Base-by-base conservation (phyloP, 92 coral and sea anemone species). In the Chrysogorgia sp. region DNA sequence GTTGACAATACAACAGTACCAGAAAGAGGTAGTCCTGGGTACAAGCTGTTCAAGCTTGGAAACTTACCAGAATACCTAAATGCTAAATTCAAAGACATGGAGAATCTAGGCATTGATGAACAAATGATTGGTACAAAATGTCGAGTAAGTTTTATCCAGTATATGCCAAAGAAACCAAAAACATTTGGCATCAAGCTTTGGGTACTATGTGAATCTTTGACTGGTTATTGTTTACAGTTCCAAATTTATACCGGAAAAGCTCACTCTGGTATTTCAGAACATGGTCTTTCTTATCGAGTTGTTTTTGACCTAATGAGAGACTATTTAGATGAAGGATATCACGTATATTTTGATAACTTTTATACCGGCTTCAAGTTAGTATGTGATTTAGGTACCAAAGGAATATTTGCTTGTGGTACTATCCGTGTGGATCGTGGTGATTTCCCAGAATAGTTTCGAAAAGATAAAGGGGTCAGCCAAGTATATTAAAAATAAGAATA, bases 81-180 rank as follows among this genome's bases (percentile, higher is more conserved):
- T 17, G 33, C 8, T 45, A n/a, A 40, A 2, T 83, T 69, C 68
- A 30, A 76, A 0, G 63, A 69, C 28, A 79, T 75, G 12, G 82
- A 66, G 83, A 65, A 86, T 41, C 65, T 86, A 35, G 75, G 86
- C 35, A 58, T 87, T 74, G 91, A 87, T 72, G 86, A 79, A 45
- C 85, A 84, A 9, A 61, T 79, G 41, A 83, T 87, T 28, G 85
- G 81, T 40, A 79, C 85, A 63, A 74, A 60, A 74, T 86, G 87
- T 22, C 75, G 86, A n/a, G 81, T 75, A 33, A 82, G 83, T 15
- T 81, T 86, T 34, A 75, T 82, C 77, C 86, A 86, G 59, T 86
- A 74, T 74, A 78, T 84, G 88, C 85, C 81, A 41, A 59, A 65
- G 64, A 86, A 81, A 76, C 25, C 74, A 45, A 15, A 48, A 7